Conservation (phyloP, 2,888 invertebrate genomes). For the Linhomoeus sp. region DNA sequence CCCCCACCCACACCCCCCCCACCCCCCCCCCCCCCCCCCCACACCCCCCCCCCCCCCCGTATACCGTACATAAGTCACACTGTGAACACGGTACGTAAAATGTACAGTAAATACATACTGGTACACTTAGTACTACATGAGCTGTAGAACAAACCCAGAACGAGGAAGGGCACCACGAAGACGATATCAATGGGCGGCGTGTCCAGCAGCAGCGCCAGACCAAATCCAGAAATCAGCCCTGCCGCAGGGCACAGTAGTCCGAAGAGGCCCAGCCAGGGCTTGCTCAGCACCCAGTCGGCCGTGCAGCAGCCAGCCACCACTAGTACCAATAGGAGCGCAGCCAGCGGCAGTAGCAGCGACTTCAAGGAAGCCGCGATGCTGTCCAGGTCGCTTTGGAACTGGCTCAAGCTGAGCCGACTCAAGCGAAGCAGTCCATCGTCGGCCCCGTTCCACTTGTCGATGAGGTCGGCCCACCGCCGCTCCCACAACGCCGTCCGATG, state of each 20-base stretch:
- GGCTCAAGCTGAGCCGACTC: background rate
- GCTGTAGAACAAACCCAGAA: slow-evolving; percentile 52
- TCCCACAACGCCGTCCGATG: no score
- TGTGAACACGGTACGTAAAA: no score
- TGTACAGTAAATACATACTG: no score
- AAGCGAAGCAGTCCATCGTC: background rate
- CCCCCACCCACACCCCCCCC: no score
- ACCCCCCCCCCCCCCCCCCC: no score
- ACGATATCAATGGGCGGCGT: background rate
- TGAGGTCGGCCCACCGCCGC: no score
- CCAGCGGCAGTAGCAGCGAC: background rate
- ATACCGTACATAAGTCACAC: no score
- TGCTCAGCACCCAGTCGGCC: slow-evolving; percentile 74
- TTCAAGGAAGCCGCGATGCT: background rate
- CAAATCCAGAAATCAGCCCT: slow-evolving; percentile 4
- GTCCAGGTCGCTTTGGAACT: slow-evolving; percentile 1
- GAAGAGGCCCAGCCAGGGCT: slow-evolving; percentile 65
- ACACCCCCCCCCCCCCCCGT: no score
- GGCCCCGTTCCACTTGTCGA: no score
- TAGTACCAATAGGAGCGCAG: slow-evolving; percentile 57
- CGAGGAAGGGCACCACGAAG: slow-evolving; percentile 69
- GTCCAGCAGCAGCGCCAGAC: background rate
- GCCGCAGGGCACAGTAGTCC: slow-evolving; percentile 42
- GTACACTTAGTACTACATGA: no score
- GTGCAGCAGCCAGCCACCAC: slow-evolving; percentile 69